Conservation (phyloP, 1,140 invertebrate genomes). For the Drosophila murphyi region DNA sequence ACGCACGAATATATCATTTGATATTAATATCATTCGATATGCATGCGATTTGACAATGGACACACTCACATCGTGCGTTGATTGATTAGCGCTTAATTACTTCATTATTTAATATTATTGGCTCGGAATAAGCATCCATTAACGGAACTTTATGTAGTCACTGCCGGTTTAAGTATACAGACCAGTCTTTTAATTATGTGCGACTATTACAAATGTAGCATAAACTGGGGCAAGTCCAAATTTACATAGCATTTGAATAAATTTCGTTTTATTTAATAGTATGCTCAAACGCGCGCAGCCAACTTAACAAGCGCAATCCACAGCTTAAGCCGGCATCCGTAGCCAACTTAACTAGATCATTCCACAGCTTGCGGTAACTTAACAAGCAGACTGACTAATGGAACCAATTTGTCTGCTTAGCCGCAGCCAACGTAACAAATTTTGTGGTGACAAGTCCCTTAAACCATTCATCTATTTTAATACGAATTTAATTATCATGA, state of each 20-base stretch:
- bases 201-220: background rate
- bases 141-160: background rate
- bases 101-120: constrained; percentile 8
- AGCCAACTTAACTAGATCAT: background rate
- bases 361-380: background rate
- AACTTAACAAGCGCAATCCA: background rate
- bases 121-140: background rate
- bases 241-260: background rate
- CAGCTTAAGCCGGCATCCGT: background rate
- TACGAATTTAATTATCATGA: background rate
- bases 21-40: constrained; percentile 46
- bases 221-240: background rate
- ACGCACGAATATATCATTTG: constrained; percentile 26
- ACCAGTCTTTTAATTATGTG: background rate
- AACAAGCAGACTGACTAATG: background rate
- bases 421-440: background rate
- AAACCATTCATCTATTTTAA: background rate
- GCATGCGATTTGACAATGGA: constrained; percentile 9
- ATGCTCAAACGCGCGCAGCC: background rate
- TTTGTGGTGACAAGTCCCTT: background rate
- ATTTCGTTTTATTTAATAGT: background rate
- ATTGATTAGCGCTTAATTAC: constrained; percentile 61
- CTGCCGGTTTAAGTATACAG: background rate
- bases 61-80: constrained; percentile 1
- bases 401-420: background rate